phyloP scores from a whole-genome alignment of 2,888 invertebrate genomes.

The Hyposoter dolosus region DNA sequence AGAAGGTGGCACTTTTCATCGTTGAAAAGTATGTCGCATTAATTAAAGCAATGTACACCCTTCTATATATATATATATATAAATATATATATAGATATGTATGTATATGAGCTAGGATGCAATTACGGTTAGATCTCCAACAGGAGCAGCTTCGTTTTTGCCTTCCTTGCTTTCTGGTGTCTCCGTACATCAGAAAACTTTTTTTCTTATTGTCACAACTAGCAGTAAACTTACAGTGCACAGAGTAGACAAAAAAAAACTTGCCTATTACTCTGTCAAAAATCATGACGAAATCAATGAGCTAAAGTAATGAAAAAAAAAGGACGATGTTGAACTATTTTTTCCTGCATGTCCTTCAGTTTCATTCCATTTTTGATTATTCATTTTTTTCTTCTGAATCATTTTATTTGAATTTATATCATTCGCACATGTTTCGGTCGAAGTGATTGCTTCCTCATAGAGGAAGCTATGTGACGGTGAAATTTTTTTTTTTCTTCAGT shows the following conservation, averaged over 20 bases:
- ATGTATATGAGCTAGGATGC: constrained; percentile 45
- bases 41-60: constrained; percentile 78
- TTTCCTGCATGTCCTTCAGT: neutral
- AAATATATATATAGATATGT: constrained; percentile 31
- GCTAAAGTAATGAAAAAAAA: neutral
- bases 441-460: no score
- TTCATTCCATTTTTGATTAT: neutral
- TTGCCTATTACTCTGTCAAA: neutral
- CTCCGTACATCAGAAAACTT: constrained; percentile 9
- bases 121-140: constrained; percentile 64
- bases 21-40: constrained; percentile 83
- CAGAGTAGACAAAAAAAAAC: neutral
- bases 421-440: no score
- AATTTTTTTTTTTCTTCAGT: no score
- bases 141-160: constrained; percentile 33
- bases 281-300: neutral
- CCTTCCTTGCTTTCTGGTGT: constrained; percentile 55
- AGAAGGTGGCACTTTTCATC: constrained; percentile 79
- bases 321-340: neutral
- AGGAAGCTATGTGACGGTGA: no score
- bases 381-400: neutral
- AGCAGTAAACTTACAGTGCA: neutral
- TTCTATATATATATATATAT: constrained; percentile 27
- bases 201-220: constrained; percentile 26
- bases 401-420: neutral